phyloP scores from a whole-genome alignment of 2,797 vertebrate genomes.

The Numenius phaeopus region DNA sequence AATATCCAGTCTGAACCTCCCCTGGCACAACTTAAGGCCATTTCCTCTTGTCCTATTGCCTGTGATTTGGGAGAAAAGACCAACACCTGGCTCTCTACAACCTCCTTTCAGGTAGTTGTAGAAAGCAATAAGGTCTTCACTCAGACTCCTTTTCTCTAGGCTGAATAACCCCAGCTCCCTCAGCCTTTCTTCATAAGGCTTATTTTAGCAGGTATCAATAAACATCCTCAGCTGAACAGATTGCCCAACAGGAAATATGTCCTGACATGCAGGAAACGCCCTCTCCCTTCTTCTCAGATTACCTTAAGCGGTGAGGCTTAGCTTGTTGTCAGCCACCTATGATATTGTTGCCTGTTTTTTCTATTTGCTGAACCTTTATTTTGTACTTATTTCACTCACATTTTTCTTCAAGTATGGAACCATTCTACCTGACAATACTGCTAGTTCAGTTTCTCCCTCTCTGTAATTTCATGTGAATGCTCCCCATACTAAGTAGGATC shows the following conservation, averaged over 20 bases:
- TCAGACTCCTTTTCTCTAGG: no score
- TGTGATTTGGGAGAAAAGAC: no score
- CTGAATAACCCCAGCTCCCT: no score
- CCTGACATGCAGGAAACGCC: not conserved
- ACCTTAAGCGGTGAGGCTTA: not conserved
- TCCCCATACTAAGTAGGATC: not conserved
- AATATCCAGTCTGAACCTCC: no score
- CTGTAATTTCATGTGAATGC: not conserved
- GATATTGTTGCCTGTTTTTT: not conserved
- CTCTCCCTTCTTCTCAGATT: not conserved
- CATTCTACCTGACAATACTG: not conserved
- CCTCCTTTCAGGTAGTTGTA: no score
- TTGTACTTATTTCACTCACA: not conserved
- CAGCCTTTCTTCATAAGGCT: no score
- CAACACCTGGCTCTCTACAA: no score
- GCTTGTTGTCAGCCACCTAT: not conserved
- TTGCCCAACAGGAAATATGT: not conserved
- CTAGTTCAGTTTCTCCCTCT: not conserved
- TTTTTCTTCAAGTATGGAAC: constrained; percentile 21
- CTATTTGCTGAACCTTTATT: not conserved
- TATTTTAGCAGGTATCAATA: not conserved
- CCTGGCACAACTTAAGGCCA: no score
- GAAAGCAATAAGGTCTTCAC: no score
- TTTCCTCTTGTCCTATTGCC: no score
- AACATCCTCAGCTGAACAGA: not conserved